Base-by-base conservation (phyloP, 2,888 invertebrate species). In the Hypomecis atomaria region DNA sequence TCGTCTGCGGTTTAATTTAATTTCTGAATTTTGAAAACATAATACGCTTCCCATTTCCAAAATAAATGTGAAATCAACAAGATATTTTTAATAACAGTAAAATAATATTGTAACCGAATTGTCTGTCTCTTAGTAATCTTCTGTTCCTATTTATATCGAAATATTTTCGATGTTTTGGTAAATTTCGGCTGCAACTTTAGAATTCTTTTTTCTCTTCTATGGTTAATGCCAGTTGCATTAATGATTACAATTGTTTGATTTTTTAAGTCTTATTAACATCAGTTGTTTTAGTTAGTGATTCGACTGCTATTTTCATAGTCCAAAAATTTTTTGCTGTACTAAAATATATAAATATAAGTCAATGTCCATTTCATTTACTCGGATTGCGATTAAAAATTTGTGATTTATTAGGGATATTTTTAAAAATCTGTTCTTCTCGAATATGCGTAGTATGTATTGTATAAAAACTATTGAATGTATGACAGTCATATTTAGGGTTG, bases 401-500 rank as follows among this genome's bases (percentile, higher is more conserved):
- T 71, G 68, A 71, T 66, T 68, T 65, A 60, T 67, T 65, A 65
- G 45, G 65, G 43, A 54, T 65, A 63, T 68, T 66, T 71, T 68
- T 54, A 45, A 59, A 62, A 66, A 69, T 66, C 62, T 68, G 66
- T 72, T 72, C 64, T 60, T 67, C 67, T 71, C 72, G 70, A 71
- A 68, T 71, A 69, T 62, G 65, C 47, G 70, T 73, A 70, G 70
- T 63, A 62, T 57, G 65, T 61, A 65, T 66, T 70, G 68, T 73
- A 71, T 67, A 70, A 68, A 57, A 43, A 58, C 55, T 67, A 69
- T 59, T 68, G 59, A 70, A 72, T 68, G 67, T 72, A 69, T 65
- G 69, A 68, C 70, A 73, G 70, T 73, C 69, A 73, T 69, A 62
- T 62, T 59, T 66, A 69, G 66, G 57, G 62, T 53, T 67, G 64